phyloP scores from a whole-genome alignment of 2,113 vertebrate species.

The Caretta caretta region DNA sequence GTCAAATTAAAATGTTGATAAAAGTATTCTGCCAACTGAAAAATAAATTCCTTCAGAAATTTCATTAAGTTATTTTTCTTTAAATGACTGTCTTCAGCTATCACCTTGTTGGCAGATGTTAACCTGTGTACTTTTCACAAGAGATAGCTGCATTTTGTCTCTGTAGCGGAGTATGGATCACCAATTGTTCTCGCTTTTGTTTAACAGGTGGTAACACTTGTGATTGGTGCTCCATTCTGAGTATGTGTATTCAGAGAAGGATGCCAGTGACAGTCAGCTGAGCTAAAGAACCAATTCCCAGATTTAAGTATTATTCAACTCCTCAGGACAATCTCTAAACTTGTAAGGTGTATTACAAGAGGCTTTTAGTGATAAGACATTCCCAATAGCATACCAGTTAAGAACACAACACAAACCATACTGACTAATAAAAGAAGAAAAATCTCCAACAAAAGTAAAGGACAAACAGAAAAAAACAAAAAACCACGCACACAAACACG shows the following conservation, averaged over 20 bases:
- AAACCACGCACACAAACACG: neutral
- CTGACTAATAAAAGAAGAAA: neutral
- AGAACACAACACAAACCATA: neutral
- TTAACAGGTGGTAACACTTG: neutral
- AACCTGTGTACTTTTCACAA: neutral
- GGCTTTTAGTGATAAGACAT: neutral
- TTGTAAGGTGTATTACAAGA: neutral
- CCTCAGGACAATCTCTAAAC: neutral
- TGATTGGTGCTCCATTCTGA: neutral
- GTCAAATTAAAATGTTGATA: neutral
- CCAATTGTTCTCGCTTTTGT: accelerated
- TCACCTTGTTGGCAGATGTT: neutral
- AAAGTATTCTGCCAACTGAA: neutral
- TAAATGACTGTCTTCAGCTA: neutral
- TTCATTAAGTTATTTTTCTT: neutral
- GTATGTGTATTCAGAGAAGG: neutral
- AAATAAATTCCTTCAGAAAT: neutral
- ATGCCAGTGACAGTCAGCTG: neutral
- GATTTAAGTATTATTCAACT: neutral
- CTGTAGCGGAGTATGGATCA: neutral
- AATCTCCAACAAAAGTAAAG: neutral
- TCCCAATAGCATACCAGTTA: neutral
- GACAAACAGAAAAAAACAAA: neutral
- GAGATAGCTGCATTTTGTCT: neutral
- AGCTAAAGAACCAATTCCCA: neutral